Conservation (phyloP, 1,140 invertebrate genomes). For the Microplitis mediator region DNA sequence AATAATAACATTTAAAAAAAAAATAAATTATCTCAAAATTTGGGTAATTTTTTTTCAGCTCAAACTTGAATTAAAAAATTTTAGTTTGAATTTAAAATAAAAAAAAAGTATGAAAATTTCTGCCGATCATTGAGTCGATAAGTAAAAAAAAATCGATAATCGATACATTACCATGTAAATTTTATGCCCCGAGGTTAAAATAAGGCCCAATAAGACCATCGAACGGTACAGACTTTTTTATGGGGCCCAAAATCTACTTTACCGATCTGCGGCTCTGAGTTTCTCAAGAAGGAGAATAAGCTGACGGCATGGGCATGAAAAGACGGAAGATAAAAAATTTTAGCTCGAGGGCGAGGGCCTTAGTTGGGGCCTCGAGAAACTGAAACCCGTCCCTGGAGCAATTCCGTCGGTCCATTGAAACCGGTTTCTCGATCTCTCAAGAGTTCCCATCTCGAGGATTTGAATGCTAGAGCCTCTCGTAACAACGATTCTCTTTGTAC, state of each 20-base stretch:
- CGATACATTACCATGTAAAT: conserved; percentile 4
- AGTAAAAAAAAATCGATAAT: background rate
- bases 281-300: background rate
- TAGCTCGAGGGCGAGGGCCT: too few species aligned
- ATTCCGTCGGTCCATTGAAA: conserved; percentile 11
- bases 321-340: too few species aligned
- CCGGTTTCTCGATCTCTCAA: conserved; percentile 12
- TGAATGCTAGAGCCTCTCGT: conserved; percentile 13
- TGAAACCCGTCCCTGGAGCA: background rate
- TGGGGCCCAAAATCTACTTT: conserved; percentile 2
- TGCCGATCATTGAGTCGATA: background rate
- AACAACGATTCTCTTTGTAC: background rate
- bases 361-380: background rate
- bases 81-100: too few species aligned
- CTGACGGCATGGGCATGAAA: too few species aligned
- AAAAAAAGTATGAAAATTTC: too few species aligned
- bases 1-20: too few species aligned
- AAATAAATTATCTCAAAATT: too few species aligned
- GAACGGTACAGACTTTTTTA: background rate
- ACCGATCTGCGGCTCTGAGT: conserved; percentile 9
- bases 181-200: background rate
- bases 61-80: too few species aligned
- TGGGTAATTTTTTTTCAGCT: too few species aligned
- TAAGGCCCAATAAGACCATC: background rate
- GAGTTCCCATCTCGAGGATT: conserved; percentile 13